A percentile compares a stretch with the other conserved stretches of the same genome.
Evolutionary conservation across 2,888 invertebrate species (phyloP).

Genomic region (Agonopterix arenella): DNA sequence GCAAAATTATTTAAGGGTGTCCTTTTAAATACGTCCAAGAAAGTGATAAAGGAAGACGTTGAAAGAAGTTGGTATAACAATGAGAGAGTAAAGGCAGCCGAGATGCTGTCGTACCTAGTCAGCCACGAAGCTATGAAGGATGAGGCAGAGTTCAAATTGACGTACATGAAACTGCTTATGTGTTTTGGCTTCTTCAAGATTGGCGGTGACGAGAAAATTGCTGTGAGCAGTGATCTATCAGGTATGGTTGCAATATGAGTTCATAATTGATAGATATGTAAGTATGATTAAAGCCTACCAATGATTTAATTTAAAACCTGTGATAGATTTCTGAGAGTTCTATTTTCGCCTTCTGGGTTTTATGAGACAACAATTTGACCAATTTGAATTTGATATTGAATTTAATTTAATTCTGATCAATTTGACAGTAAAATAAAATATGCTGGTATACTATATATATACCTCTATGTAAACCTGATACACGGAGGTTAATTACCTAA

Average conservation of each 20-base stretch:
- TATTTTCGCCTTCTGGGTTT: no score
- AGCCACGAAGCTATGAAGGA: slow-evolving; percentile 69
- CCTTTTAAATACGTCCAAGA: slow-evolving; percentile 72
- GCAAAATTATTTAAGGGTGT: slow-evolving; percentile 79
- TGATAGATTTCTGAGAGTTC: no score
- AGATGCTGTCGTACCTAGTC: slow-evolving; percentile 64
- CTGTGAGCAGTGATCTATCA: slow-evolving; percentile 77
- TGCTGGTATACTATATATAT: no score
- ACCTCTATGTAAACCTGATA: no score
- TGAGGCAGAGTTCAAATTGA: slow-evolving; percentile 80
- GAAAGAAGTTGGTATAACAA: slow-evolving; percentile 80
- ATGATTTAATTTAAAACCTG: no score
- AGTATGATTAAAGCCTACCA: no score
- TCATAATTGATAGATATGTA: no score
- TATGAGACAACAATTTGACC: no score
- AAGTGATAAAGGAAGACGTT: slow-evolving; percentile 61
- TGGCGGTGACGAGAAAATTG: slow-evolving; percentile 59
- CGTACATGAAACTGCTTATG: slow-evolving; percentile 81
- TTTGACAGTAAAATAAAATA: no score
- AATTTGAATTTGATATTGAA: no score
- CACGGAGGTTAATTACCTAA: no score
- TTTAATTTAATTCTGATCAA: no score
- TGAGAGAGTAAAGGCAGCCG: slow-evolving; percentile 82
- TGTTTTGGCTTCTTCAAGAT: slow-evolving; percentile 80
- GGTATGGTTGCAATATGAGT: slow-evolving; percentile 45